Percentiles rank a stretch among this genome's conserved stretches.
Evolutionary conservation across 2,797 vertebrate species (phyloP).

Genomic region (Buceros bicornis): DNA sequence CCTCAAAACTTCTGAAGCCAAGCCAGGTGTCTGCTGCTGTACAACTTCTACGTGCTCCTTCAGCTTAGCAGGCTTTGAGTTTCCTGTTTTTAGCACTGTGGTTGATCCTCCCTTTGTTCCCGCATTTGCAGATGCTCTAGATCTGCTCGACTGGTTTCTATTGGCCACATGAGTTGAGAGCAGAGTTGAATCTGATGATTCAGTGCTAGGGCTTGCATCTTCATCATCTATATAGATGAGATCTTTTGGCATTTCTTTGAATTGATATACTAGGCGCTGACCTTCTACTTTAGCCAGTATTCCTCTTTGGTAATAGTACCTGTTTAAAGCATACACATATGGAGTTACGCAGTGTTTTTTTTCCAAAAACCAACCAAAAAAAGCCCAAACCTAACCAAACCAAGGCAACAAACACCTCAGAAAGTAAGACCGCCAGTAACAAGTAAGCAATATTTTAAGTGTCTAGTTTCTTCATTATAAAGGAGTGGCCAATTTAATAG

Average conservation of each 20-base stretch:
- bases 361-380: neutral
- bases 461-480: neutral
- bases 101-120: slow-evolving; percentile 76
- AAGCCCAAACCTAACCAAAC: no score
- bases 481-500: neutral
- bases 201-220: slow-evolving; percentile 83
- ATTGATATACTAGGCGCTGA: slow-evolving; percentile 96
- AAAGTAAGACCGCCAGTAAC: neutral
- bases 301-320: slow-evolving; percentile 99
- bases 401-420: neutral
- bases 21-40: slow-evolving; percentile 87
- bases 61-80: slow-evolving; percentile 76
- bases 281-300: slow-evolving; percentile 98
- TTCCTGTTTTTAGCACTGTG: slow-evolving; percentile 80
- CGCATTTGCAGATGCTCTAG: slow-evolving; percentile 69
- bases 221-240: slow-evolving; percentile 93
- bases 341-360: slow-evolving; percentile 3
- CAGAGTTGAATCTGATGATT: slow-evolving; percentile 75
- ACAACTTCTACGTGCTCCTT: slow-evolving; percentile 82
- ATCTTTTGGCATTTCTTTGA: slow-evolving; percentile 96
- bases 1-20: slow-evolving; percentile 91
- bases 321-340: slow-evolving; percentile 64
- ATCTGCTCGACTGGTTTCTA: slow-evolving; percentile 76
- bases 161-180: slow-evolving; percentile 70
- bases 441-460: neutral